Percentiles rank a stretch among this genome's conserved stretches.
These are phyloP conservation scores for Myripristis jacobus DNA, from an alignment of 2,797 vertebrate genomes.

Conservation along the genomic window DNA sequence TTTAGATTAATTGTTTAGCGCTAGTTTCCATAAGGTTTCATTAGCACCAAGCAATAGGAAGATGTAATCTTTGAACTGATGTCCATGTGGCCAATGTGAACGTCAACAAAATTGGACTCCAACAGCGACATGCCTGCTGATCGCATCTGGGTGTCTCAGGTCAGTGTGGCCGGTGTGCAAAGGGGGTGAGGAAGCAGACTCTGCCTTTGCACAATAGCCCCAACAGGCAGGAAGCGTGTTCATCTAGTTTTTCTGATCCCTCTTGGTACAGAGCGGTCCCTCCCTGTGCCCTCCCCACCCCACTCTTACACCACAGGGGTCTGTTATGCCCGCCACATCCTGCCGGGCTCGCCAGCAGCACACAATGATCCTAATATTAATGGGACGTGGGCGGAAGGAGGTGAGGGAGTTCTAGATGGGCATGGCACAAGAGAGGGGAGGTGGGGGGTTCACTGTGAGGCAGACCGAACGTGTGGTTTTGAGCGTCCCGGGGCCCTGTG, in stretches of 20 bases:
- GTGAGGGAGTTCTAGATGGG: conserved; percentile 32
- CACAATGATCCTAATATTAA: conserved; percentile 45
- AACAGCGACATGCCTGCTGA: not conserved
- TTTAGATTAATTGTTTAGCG: too few relatives aligned
- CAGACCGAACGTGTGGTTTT: conserved; percentile 8
- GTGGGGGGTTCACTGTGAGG: not conserved
- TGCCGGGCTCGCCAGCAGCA: conserved; percentile 40
- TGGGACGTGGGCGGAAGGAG: conserved; percentile 9
- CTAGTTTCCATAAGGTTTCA: too few relatives aligned
- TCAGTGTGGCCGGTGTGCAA: conserved; percentile 12
- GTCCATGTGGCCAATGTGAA: too few relatives aligned
- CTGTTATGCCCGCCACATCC: conserved; percentile 45
- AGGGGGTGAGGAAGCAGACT: conserved; percentile 24
- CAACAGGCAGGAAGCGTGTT: conserved; percentile 48
- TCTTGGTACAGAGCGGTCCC: conserved; percentile 14
- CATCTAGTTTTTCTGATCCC: conserved; percentile 26
- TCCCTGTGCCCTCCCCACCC: conserved; percentile 9
- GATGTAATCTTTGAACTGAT: too few relatives aligned
- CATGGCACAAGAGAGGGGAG: conserved; percentile 1
- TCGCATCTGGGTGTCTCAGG: conserved; percentile 18
- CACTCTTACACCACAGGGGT: conserved; percentile 14
- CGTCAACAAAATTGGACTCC: too few relatives aligned
- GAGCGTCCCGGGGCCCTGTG: conserved; percentile 13
- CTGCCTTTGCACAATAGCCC: conserved; percentile 10
- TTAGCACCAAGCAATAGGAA: too few relatives aligned